These are phyloP conservation scores for Stegodyphus mimosarum DNA, from an alignment of 1,140 invertebrate species.

Conservation along the genomic window DNA sequence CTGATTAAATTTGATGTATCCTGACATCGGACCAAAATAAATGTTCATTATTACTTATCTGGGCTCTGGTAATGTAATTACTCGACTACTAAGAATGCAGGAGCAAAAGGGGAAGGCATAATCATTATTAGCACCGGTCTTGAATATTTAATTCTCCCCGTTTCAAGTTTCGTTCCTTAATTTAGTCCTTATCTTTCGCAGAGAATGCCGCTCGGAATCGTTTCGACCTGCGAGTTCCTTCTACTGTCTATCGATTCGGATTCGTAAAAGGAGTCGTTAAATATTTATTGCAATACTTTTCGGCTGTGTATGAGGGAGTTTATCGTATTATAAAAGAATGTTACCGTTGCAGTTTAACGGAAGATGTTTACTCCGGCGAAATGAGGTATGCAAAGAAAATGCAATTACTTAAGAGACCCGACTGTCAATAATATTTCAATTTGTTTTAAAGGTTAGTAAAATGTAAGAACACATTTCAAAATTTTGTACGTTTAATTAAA, in stretches of 20 bases:
- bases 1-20: conserved; percentile 58
- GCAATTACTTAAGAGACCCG: not conserved
- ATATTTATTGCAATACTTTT: not conserved
- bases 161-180: conserved; percentile 51
- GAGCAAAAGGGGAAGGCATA: conserved; percentile 25
- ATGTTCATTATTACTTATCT: conserved; percentile 60
- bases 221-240: not conserved
- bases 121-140: conserved; percentile 58
- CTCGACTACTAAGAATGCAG: not conserved
- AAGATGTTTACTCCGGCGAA: not conserved
- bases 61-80: conserved; percentile 46
- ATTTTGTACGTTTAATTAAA: not conserved
- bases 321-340: not conserved
- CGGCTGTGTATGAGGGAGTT: not conserved
- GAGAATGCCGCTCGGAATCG: not conserved
- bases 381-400: conserved; percentile 2
- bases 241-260: not conserved
- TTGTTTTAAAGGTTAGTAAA: not conserved
- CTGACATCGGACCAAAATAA: conserved; percentile 53
- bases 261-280: not conserved
- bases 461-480: not conserved
- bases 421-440: not conserved
- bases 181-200: conserved; percentile 7
- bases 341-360: not conserved
- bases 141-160: conserved; percentile 57